phyloP scores from a whole-genome alignment of 2,113 vertebrate species.

The Xiphophorus hellerii region DNA sequence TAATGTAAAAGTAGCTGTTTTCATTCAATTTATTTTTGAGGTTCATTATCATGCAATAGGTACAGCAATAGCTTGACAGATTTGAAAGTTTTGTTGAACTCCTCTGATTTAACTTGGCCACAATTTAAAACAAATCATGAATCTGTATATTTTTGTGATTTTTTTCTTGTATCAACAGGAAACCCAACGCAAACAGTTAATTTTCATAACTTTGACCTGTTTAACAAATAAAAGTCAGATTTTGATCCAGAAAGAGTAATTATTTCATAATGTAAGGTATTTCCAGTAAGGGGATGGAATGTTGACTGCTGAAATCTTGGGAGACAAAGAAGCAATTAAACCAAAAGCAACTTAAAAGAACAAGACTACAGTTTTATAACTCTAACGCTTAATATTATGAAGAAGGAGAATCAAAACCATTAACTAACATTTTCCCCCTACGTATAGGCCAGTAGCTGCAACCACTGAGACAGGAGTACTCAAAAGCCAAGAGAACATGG shows the following conservation, averaged over 20 bases:
- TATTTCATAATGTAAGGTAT: not conserved
- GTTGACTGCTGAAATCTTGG: not conserved
- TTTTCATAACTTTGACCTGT: not conserved
- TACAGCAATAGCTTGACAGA: constrained; percentile 22
- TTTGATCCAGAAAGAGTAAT: not conserved
- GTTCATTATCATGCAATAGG: constrained; percentile 6
- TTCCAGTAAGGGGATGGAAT: not conserved
- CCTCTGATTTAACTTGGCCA: not conserved
- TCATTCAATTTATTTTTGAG: constrained; percentile 25
- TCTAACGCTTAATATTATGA: not conserved
- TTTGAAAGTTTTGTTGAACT: not conserved
- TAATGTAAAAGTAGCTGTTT: constrained; percentile 42
- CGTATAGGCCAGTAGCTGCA: not conserved
- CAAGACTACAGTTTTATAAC: not conserved
- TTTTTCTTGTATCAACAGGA: constrained; percentile 16
- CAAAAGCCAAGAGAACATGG: too few relatives aligned
- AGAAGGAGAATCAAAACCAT: not conserved
- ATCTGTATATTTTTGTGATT: constrained; percentile 28
- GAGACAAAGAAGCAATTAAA: not conserved
- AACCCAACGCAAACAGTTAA: not conserved
- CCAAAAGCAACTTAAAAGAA: not conserved
- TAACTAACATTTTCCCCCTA: not conserved
- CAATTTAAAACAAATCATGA: not conserved
- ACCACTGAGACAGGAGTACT: too few relatives aligned
- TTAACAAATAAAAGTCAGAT: not conserved